Base-by-base conservation (phyloP, 1,140 invertebrate genomes). In the Ruditapes philippinarum region DNA sequence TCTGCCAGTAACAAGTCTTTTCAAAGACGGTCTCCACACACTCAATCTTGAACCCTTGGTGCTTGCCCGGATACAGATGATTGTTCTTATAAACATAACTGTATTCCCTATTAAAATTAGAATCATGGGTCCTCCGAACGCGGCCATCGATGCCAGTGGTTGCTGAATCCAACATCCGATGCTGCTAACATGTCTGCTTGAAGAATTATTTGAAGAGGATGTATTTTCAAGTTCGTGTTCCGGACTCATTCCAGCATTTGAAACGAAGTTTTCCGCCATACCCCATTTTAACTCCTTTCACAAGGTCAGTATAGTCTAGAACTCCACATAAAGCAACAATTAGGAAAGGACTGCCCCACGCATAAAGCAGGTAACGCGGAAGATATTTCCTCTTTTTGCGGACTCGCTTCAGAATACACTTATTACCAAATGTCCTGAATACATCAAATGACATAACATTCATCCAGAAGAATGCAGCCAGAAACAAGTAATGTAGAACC, bases 401-500 rank as follows among this genome's bases (percentile, higher is more conserved):
- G 9, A 93, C 60, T 36, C 89, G 65, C 0, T 91, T 89, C 1
- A 92, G 74, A 65, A 93, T 92, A 51, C 91, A 92, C 73, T 91
- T 91, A 60, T 89, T 90, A 4, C 92, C 97, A 93, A 97, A 96
- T 19, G 98, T 99, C 36, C 96, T 92, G 94, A 96, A 97, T 0
- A 97, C 96, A 91, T 97, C 97, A 92, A 96, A 97, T 0, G 97
- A 96, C 94, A 97, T 96, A 0, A 97, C 96, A 65, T 96, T 96
- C 96, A 97, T 97, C 97, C 97, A 97, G 85, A 96, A 96, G 91
- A 97, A 97, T 0, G 97, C 96, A 0, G 96, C 95, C 38, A 97
- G 94, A 91, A 97, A 97, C 42, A 95, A 92, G 92, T 96, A 97
- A 88, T 96, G 96, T 2, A 96, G 96, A 22, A 95, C 76, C 0